phyloP scores from a whole-genome alignment of 2,797 vertebrate species.

The Streptopelia turtur region DNA sequence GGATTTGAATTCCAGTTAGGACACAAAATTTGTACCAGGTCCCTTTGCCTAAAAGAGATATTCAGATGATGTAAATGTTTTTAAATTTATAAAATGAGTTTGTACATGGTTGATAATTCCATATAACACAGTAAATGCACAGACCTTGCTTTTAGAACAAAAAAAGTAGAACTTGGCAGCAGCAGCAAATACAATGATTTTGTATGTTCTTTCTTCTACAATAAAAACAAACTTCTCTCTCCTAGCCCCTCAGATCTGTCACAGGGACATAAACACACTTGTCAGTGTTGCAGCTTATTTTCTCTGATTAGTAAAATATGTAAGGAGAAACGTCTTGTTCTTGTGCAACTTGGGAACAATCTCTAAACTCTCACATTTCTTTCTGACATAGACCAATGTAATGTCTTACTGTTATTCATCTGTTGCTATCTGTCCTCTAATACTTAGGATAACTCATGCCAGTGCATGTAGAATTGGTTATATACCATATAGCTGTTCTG shows the following conservation, averaged over 20 bases:
- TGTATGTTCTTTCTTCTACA: background rate
- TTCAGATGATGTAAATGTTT: background rate
- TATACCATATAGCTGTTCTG: rapidly evolving
- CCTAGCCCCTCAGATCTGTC: background rate
- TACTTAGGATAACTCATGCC: background rate
- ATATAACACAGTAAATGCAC: background rate
- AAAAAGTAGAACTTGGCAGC: background rate
- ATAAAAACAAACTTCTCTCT: background rate
- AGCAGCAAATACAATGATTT: background rate
- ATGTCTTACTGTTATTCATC: background rate
- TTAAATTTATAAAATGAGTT: background rate
- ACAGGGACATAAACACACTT: background rate
- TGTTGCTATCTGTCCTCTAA: background rate
- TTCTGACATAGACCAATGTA: background rate
- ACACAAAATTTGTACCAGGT: background rate
- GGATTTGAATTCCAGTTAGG: background rate
- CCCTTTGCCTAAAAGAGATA: background rate
- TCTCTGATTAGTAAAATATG: background rate
- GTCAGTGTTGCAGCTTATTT: background rate
- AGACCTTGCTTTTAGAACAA: background rate
- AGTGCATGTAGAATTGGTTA: background rate
- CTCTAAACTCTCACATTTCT: background rate
- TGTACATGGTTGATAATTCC: background rate
- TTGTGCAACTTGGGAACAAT: background rate
- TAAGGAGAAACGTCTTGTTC: background rate